Evolutionary conservation across 2,797 vertebrate genomes (phyloP).

Genomic region (Fistularia commersonii): DNA sequence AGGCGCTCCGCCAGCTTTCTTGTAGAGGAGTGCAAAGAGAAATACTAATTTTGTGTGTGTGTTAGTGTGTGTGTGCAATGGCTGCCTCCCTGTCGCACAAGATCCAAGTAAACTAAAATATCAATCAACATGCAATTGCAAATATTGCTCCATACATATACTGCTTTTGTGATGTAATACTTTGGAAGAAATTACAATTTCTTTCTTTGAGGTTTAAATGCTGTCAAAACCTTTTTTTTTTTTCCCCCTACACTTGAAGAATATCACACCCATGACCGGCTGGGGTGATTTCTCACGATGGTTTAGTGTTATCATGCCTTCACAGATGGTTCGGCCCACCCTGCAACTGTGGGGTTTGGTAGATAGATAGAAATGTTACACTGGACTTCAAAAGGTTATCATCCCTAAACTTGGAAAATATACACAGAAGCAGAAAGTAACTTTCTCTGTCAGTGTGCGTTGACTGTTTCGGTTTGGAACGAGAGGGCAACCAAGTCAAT

Average conservation of each 20-base stretch:
- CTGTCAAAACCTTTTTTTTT: background rate
- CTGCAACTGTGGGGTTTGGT: slow-evolving; percentile 24
- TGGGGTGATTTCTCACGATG: slow-evolving; percentile 36
- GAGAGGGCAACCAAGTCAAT: background rate
- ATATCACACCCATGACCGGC: slow-evolving; percentile 30
- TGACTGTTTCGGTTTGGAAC: background rate
- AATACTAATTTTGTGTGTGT: slow-evolving; percentile 37
- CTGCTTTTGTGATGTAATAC: too few relatives aligned
- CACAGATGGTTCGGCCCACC: slow-evolving; percentile 48
- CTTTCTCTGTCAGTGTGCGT: background rate
- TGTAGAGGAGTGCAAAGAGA: slow-evolving; percentile 24
- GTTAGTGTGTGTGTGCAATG: slow-evolving; percentile 34
- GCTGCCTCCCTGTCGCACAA: slow-evolving; percentile 19
- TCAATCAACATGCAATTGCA: too few relatives aligned
- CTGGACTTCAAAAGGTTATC: background rate
- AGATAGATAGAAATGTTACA: slow-evolving; percentile 15
- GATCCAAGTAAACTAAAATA: background rate
- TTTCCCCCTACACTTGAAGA: slow-evolving; percentile 1
- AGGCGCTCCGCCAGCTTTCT: slow-evolving; percentile 29
- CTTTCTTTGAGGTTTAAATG: too few relatives aligned
- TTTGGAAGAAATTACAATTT: too few relatives aligned
- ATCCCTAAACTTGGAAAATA: background rate
- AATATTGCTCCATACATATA: too few relatives aligned
- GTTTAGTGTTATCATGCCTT: slow-evolving; percentile 51
- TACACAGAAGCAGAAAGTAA: background rate